A percentile compares a stretch with the other conserved stretches of the same genome.
Conservation (phyloP, 2,797 vertebrate species). For the Acanthis flammea region DNA sequence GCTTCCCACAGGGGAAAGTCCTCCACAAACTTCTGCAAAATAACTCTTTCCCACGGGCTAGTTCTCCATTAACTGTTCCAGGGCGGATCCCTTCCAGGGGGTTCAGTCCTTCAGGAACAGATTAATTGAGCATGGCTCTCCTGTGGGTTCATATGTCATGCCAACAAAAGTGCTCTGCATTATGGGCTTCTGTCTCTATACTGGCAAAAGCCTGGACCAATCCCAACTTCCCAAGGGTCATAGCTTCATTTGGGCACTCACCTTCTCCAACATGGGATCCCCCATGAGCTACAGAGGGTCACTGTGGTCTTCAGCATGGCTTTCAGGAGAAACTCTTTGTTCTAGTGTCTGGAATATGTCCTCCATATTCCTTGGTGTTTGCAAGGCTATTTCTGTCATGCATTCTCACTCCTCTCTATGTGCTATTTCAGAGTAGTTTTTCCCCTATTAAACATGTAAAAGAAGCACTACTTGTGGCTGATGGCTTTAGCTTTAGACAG, state of each 20-base stretch:
- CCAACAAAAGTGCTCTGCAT: background rate
- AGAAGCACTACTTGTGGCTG: background rate
- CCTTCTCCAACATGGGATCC: background rate
- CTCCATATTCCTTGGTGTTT: background rate
- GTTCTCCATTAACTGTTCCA: background rate
- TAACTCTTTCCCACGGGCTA: accelerated
- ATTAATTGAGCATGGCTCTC: background rate
- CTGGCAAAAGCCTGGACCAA: background rate
- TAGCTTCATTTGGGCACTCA: background rate
- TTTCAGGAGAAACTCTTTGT: background rate
- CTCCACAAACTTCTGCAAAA: background rate
- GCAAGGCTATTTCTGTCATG: background rate
- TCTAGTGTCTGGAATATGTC: accelerated
- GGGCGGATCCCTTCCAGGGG: accelerated
- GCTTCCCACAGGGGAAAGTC: background rate
- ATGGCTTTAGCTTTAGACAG: background rate
- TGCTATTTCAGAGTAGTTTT: background rate
- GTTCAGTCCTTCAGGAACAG: background rate
- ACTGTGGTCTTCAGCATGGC: accelerated
- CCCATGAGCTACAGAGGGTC: background rate
- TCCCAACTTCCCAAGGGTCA: background rate
- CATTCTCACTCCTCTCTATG: background rate
- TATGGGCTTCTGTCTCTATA: background rate
- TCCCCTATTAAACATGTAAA: background rate
- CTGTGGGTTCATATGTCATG: background rate